Evolutionary conservation across 2,888 invertebrate genomes (phyloP).

Genomic region (Cenopis cana): DNA sequence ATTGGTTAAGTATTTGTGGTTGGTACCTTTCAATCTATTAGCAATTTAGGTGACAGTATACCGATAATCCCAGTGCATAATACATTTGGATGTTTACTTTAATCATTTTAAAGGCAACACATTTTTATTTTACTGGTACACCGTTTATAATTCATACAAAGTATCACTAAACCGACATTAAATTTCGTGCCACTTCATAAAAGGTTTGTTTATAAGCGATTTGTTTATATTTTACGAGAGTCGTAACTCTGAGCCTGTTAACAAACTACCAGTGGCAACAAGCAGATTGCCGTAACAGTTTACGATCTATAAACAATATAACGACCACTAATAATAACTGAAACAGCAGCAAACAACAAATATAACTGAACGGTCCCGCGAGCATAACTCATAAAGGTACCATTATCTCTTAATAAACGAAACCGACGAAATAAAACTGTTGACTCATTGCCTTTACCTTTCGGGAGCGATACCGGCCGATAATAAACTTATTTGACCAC

Average conservation of each 20-base stretch:
- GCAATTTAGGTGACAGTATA: too few relatives aligned
- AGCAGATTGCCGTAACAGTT: constrained; percentile 77
- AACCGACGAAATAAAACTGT: constrained; percentile 76
- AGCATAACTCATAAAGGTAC: constrained; percentile 80
- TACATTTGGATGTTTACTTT: background rate
- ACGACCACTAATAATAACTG: constrained; percentile 83
- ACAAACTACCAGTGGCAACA: constrained; percentile 78
- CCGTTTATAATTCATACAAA: constrained; percentile 30
- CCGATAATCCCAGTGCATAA: background rate
- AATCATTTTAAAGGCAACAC: background rate
- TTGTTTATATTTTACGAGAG: constrained; percentile 76
- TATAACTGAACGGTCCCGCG: constrained; percentile 72
- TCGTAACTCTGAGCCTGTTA: constrained; percentile 76
- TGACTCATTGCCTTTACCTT: constrained; percentile 71
- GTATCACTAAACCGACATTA: constrained; percentile 47
- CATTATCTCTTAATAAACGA: constrained; percentile 83
- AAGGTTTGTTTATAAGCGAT: constrained; percentile 74
- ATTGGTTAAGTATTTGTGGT: too few relatives aligned
- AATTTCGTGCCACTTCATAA: constrained; percentile 64
- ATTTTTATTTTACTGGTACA: background rate
- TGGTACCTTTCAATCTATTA: too few relatives aligned
- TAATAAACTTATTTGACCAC: constrained; percentile 68
- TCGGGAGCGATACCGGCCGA: constrained; percentile 64
- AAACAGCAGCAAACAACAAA: constrained; percentile 82
- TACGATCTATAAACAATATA: constrained; percentile 83